A percentile compares a stretch with the other conserved stretches of the same genome.
These are phyloP conservation scores for Alexandromys fortis DNA, from an alignment of 2,113 vertebrate genomes.

Conservation along the genomic window DNA sequence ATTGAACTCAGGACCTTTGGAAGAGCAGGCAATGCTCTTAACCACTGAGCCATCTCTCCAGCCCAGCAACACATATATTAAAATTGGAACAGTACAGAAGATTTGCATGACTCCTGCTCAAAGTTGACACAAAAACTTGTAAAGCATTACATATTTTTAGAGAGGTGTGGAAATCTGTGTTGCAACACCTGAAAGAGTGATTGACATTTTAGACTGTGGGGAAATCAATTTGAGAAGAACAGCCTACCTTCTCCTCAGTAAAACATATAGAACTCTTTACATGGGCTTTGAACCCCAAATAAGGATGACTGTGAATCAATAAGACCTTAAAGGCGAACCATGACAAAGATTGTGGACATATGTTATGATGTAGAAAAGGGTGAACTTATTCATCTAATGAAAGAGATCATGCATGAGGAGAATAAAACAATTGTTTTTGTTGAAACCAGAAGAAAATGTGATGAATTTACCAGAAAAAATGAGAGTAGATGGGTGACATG, in stretches of 20 bases:
- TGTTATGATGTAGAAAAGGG: conserved; percentile 98
- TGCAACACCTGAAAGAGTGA: conserved; percentile 96
- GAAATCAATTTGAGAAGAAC: conserved; percentile 97
- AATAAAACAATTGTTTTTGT: conserved; percentile 99
- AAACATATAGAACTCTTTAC: conserved; percentile 97
- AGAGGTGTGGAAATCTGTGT: conserved; percentile 92
- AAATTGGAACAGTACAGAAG: background rate
- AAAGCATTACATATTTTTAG: background rate
- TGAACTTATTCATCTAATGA: conserved; percentile 95
- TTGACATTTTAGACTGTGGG: conserved; percentile 95
- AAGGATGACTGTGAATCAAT: conserved; percentile 97
- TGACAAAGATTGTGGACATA: conserved; percentile 99
- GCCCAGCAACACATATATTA: background rate
- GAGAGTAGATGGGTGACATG: conserved; percentile 97
- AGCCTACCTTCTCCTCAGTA: conserved; percentile 96
- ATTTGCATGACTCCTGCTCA: no score
- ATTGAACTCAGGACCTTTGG: no score
- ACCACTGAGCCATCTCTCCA: no score
- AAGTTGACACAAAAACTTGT: background rate
- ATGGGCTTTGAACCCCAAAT: conserved; percentile 99
- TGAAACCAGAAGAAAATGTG: conserved; percentile 97
- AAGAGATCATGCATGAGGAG: conserved; percentile 99
- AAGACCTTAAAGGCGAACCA: conserved; percentile 98
- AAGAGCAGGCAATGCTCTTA: no score
- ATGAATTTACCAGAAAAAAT: conserved; percentile 97